Percentiles rank a stretch among this genome's conserved stretches.
Conservation (phyloP, 2,888 invertebrate genomes). For the Eilema depressum region DNA sequence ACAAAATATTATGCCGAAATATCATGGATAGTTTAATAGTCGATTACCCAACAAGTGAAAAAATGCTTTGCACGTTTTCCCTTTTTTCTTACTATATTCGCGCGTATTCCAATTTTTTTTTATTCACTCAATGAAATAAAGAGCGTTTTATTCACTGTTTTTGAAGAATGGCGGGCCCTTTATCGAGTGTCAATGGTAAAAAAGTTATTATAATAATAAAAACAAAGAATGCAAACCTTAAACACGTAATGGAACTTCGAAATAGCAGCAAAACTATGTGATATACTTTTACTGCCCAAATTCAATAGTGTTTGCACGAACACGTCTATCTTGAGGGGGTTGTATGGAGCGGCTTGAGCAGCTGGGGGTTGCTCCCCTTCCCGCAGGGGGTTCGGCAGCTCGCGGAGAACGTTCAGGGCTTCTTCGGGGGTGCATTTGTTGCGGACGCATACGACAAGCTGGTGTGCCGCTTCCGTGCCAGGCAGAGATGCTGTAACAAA, state of each 20-base stretch:
- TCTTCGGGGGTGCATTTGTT: constrained; percentile 97
- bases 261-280: constrained; percentile 99
- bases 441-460: constrained; percentile 94
- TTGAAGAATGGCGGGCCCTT: too few species aligned
- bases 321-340: constrained; percentile 98
- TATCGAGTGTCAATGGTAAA: too few species aligned
- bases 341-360: constrained; percentile 91
- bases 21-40: too few species aligned
- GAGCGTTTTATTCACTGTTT: too few species aligned
- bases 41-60: too few species aligned
- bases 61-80: too few species aligned
- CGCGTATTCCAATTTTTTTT: too few species aligned
- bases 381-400: constrained; percentile 93
- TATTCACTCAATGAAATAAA: too few species aligned
- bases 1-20: too few species aligned
- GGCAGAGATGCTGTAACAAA: constrained; percentile 89
- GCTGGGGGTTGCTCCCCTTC: constrained; percentile 89
- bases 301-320: constrained; percentile 98
- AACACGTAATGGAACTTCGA: constrained; percentile 98
- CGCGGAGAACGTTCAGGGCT: constrained; percentile 94
- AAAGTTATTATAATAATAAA: too few species aligned
- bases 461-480: constrained; percentile 94
- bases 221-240: constrained; percentile 88
- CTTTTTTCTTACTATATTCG: too few species aligned
- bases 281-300: constrained; percentile 98